Evolutionary conservation across 92 coral and sea anemone genomes (phyloP), one percentile per base, ranked within the genome.

Genomic region (Palythoa caribaeorum): DNA sequence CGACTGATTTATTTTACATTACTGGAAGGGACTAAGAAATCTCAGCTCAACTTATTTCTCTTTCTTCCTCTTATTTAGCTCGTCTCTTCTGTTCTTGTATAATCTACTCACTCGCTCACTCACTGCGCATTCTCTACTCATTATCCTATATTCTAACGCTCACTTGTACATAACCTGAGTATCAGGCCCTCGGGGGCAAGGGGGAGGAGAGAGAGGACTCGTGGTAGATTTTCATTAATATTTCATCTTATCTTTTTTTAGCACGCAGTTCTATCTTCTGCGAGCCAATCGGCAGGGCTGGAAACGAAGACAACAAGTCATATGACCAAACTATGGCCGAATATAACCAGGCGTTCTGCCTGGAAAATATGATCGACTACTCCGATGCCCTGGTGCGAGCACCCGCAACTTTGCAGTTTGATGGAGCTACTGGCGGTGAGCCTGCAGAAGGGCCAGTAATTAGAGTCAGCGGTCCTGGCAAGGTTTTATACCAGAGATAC

Each of bases 331-430:
- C 93, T 86, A 92, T 90, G 73, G 93, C 98, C 36, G 88, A 89
- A 57, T 95, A 95, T 79, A 94, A 95, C 89, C 90, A 86, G 55
- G 93, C 98, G 8, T 95, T 87, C 86, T 95, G 98, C 83, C 87
- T 90, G 51, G 84, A 89, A 71, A 91, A 88, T 85, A 95, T 95
- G 96, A 79, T 86, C 17, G 98, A 95, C 84, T 75, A 87, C 73
- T 69, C 89, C 19, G 88, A 87, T 13, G 90, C 89, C 38, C 94
- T 95, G 62, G 87, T 89, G 38, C 40, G 92, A 15, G 96, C 92
- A 20, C 60, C 91, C 7, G 87, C 90, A 39, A 80, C 68, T 6
- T 50, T 36, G 73, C 57, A 16, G 38, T n/a, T 38, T 9, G 68
- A 62, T 16, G 57, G 21, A 62, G 54, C 71, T 19, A 14, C 17